Evolutionary conservation across 2,797 vertebrate genomes (phyloP).

Genomic region (Ceryle rudis): DNA sequence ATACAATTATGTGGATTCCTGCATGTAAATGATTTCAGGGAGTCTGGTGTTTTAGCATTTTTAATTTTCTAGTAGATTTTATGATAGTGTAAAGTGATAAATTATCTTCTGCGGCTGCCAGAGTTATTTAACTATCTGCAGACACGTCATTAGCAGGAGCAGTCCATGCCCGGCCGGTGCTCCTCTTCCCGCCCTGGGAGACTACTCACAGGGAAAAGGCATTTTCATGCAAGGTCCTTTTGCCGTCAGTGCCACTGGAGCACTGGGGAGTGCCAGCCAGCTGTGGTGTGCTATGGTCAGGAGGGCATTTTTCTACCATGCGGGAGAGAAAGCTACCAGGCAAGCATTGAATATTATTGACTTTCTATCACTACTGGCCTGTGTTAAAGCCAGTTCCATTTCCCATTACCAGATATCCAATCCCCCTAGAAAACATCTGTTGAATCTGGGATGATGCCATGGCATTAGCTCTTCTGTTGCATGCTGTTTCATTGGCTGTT

Average conservation of each 20-base stretch:
- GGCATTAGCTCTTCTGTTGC: conserved; percentile 57
- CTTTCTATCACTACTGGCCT: conserved; percentile 50
- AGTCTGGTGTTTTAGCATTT: conserved; percentile 62
- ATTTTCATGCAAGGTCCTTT: not conserved
- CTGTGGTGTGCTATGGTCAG: accelerated
- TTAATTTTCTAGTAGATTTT: conserved; percentile 72
- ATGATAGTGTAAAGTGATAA: conserved; percentile 50
- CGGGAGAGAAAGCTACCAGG: conserved; percentile 2
- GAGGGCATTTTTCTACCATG: not conserved
- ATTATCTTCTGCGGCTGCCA: conserved; percentile 51
- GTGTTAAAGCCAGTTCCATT: conserved; percentile 56
- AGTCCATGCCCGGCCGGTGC: not conserved
- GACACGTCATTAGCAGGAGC: conserved; percentile 14
- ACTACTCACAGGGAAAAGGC: not conserved
- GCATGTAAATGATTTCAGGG: conserved; percentile 68
- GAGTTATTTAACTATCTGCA: conserved; percentile 43
- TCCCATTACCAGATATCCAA: conserved; percentile 71
- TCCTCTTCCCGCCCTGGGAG: not conserved
- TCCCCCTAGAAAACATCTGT: conserved; percentile 72
- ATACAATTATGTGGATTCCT: conserved; percentile 67
- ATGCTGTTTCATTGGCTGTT: conserved; percentile 61
- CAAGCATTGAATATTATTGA: not conserved
- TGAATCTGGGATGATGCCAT: conserved; percentile 68
- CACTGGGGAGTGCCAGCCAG: accelerated
- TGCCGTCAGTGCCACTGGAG: accelerated